Base-by-base conservation (phyloP, 2,888 invertebrate genomes). In the Agonum fuliginosum region DNA sequence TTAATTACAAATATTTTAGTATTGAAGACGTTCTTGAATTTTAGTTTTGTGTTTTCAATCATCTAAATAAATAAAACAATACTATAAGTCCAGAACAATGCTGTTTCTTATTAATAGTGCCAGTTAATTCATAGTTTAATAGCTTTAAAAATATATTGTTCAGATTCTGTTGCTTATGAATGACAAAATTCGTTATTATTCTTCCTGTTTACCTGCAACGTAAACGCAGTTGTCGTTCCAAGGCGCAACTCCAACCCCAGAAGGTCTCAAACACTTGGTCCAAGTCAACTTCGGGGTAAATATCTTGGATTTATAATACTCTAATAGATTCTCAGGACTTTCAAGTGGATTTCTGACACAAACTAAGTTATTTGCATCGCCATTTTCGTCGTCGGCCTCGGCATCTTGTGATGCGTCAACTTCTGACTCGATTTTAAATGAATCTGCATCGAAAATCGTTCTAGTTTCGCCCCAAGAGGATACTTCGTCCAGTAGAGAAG, bases 241-340 rank as follows among this genome's bases (percentile, higher is more conserved):
- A 0, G 91, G 91, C 30, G 92, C 89, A 8, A 92, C 86, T 0
- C 90, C 91, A 0, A 95, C 86, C 0, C 94, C 94, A 19, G 92
- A 89, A 0, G 94, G 94, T 81, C 93, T 88, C 0, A 90, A 89
- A 48, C 89, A 88, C 84, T 90, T 89, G 41, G 88, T 87, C 90
- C 90, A 89, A 20, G 89, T 84, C 80, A 89, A 87, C 81, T 90
- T 90, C 0, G 91, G 90, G 5, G 87, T 82, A 82, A 90, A 91
- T 79, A 85, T 87, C 22, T 89, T 88, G 3, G 88, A 88, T 81
- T 90, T 91, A 81, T 85, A 91, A 83, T 90, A 87, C 74, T 87
- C 81, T 1, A 85, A 84, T 76, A 91, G 85, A 17, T 84, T 87
- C 0, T 88, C 88, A 48, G 87, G 87, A 78, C 84, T 89, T 80